Evolutionary conservation across 2,888 invertebrate genomes (phyloP).

Genomic region (Dynastes maya): DNA sequence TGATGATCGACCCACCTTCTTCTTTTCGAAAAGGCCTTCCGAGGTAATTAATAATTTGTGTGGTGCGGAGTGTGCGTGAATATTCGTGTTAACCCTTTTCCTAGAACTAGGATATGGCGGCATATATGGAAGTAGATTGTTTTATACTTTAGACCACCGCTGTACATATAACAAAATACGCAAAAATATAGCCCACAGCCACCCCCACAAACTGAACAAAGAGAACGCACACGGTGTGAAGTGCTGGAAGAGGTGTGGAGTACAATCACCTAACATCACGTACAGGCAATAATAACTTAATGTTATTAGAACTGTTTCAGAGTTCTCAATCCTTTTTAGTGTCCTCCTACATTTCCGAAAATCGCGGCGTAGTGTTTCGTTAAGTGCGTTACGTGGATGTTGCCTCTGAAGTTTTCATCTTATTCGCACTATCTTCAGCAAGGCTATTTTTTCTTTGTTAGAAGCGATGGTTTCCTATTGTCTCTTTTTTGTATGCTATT

Average conservation of each 20-base stretch:
- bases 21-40: no score
- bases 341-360: neutral
- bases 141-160: neutral
- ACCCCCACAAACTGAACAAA: neutral
- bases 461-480: no score
- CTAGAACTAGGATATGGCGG: no score
- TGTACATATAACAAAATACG: no score
- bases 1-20: no score
- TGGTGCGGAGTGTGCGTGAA: no score
- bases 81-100: no score
- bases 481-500: no score
- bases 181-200: no score
- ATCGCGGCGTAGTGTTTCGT: slow-evolving; percentile 2
- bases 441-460: neutral
- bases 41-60: no score
- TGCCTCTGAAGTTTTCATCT: neutral
- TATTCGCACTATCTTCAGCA: neutral
- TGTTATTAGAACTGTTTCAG: slow-evolving; percentile 18
- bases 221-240: neutral
- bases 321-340: neutral
- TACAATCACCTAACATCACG: neutral
- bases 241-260: slow-evolving; percentile 5
- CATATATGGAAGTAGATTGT: neutral
- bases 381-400: slow-evolving; percentile 19
- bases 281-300: slow-evolving; percentile 9